A percentile compares a stretch with the other conserved stretches of the same genome.
Conservation (phyloP, 2,113 vertebrate genomes). For the Burhinus bistriatus region DNA sequence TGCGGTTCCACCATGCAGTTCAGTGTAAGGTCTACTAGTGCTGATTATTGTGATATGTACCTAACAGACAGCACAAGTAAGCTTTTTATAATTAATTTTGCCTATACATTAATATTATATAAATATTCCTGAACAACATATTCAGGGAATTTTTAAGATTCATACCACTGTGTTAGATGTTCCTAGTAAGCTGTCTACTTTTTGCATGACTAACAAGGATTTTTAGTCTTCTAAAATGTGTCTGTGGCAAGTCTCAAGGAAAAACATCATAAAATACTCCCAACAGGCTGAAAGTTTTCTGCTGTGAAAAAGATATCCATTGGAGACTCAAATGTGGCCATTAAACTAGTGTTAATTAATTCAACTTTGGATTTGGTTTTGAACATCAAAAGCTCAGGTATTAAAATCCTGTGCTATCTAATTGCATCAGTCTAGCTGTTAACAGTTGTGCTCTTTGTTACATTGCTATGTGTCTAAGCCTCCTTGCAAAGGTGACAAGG, state of each 20-base stretch:
- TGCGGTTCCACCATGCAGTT: neutral
- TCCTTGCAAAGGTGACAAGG: neutral
- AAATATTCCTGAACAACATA: neutral
- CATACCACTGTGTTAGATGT: neutral
- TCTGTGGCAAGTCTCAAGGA: neutral
- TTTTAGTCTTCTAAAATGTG: neutral
- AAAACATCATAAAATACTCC: neutral
- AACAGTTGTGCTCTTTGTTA: neutral
- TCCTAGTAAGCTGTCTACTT: neutral
- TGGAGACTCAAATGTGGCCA: neutral
- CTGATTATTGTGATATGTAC: neutral
- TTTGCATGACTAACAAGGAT: neutral
- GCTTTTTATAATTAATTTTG: neutral
- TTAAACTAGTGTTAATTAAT: neutral
- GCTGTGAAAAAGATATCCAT: neutral
- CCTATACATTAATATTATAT: neutral
- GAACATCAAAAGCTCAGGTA: neutral
- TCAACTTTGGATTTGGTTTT: neutral
- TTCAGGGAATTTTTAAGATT: neutral
- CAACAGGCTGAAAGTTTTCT: neutral
- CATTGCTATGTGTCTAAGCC: neutral
- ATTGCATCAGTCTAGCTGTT: neutral
- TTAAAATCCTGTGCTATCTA: neutral
- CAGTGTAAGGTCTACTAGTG: neutral
- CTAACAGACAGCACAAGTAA: neutral